These are phyloP conservation scores for Babylonia areolata DNA, from an alignment of 1,140 invertebrate species.

Conservation along the genomic window DNA sequence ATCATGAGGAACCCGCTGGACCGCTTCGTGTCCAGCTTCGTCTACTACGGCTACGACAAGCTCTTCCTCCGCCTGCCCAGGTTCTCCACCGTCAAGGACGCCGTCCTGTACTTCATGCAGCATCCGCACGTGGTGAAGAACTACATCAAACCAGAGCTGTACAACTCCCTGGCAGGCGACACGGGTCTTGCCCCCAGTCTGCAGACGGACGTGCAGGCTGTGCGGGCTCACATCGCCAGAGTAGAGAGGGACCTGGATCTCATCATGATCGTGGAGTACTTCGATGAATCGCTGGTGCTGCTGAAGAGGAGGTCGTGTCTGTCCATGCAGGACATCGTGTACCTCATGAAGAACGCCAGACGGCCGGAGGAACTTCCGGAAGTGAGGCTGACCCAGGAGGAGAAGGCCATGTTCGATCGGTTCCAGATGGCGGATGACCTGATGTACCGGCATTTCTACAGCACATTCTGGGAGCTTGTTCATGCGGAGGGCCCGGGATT, in stretches of 20 bases:
- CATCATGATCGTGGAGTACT: slow-evolving; percentile 77
- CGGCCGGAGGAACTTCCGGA: background rate
- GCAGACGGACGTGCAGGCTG: slow-evolving; percentile 29
- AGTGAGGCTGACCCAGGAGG: slow-evolving; percentile 31
- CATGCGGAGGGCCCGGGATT: slow-evolving; percentile 36
- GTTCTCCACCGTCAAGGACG: background rate
- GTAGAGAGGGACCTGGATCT: slow-evolving; percentile 77
- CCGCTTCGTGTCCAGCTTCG: slow-evolving; percentile 58
- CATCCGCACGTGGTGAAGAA: background rate
- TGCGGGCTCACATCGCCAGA: slow-evolving; percentile 36
- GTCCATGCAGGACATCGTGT: slow-evolving; percentile 75
- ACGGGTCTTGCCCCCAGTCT: slow-evolving; percentile 41
- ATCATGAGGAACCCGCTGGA: slow-evolving; percentile 60
- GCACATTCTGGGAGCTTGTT: slow-evolving; percentile 41
- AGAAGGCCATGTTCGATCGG: slow-evolving; percentile 22
- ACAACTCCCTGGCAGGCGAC: slow-evolving; percentile 53
- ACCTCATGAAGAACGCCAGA: slow-evolving; percentile 46
- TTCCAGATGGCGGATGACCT: slow-evolving; percentile 49
- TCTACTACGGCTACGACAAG: slow-evolving; percentile 53
- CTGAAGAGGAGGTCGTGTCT: slow-evolving; percentile 77
- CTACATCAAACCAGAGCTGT: background rate
- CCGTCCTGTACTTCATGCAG: background rate
- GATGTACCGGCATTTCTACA: slow-evolving; percentile 54
- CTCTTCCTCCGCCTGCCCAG: slow-evolving; percentile 12
- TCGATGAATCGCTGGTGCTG: slow-evolving; percentile 78